Base-by-base conservation (phyloP, 2,888 invertebrate genomes). In the Drosophila falleni region DNA sequence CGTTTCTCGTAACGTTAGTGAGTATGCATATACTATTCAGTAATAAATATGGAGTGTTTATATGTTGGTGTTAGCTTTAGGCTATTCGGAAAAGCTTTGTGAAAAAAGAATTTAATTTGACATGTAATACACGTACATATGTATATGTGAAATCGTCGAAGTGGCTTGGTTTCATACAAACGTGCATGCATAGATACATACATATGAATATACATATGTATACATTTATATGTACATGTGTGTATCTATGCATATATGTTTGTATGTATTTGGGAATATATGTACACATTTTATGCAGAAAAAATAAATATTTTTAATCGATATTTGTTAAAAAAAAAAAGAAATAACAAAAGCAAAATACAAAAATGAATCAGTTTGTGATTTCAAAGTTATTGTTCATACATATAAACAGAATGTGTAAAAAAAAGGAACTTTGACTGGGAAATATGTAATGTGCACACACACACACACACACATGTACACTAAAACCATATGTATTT, bases 141-240 rank as follows among this genome's bases (percentile, higher is more conserved):
- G 61, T 70, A 15, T 56, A 50, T 58, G 58, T 62, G 23, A 23
- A 23, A 23, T 23, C 23, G 23, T 23, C 23, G 23, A 23, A 23
- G 23, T 23, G 23, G 23, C 23, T 23, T 23, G 23, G 23, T 23
- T 23, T 23, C 23, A 23, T 23, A 23, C 23, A 23, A 23, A 59
- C 59, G 31, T 63, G 39, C 41, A 41, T 63, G 68, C 42, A 62
- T 50, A 64, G 59, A 81, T 59, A 74, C 16, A 72, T 69, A 65
- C 58, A 61, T 59, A 1, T 19, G 19, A 1, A 55, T 51, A 66
- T 66, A 58, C 49, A 59, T 23, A 23, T 23, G 23, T 19, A 19
- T 19, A 33, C 3, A 23, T 23, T 23, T 23, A 3, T 23, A 23
- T 23, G 23, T 44, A 13, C 29, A 64, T 70, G 19, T 56, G 46